phyloP scores from a whole-genome alignment of 2,888 invertebrate species.

The Nasonovia ribisnigri region DNA sequence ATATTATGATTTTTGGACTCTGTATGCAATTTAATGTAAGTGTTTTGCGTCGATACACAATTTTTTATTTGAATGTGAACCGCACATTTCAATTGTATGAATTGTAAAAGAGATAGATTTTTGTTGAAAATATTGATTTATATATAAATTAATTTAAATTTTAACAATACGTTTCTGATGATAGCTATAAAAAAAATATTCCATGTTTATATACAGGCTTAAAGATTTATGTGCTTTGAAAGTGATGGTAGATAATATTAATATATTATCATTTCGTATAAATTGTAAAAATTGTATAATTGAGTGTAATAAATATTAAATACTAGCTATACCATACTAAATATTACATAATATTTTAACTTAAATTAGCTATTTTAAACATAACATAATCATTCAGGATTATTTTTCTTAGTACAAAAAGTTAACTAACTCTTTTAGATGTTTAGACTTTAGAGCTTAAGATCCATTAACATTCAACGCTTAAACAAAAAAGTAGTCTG shows the following conservation, averaged over 20 bases:
- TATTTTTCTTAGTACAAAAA: too few relatives aligned
- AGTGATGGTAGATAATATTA: not conserved
- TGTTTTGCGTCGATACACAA: too few relatives aligned
- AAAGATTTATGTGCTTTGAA: not conserved
- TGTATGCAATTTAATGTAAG: too few relatives aligned
- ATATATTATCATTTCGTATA: not conserved
- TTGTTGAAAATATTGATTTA: not conserved
- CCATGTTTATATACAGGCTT: not conserved
- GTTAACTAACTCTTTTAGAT: too few relatives aligned
- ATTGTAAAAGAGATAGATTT: not conserved
- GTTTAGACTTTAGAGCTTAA: not conserved
- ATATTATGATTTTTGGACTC: too few relatives aligned
- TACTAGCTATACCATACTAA: not conserved
- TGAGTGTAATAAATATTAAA: not conserved
- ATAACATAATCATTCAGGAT: too few relatives aligned
- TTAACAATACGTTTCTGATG: not conserved
- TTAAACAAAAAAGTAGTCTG: not conserved
- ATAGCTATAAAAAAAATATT: not conserved
- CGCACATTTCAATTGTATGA: not conserved
- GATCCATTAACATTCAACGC: not conserved
- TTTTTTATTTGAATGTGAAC: not conserved
- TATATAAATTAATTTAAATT: not conserved
- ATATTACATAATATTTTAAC: not conserved
- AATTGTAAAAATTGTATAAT: not conserved
- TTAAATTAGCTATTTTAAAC: too few relatives aligned